Conservation (phyloP, 2,113 vertebrate genomes). For the Ceyx margarethae region DNA sequence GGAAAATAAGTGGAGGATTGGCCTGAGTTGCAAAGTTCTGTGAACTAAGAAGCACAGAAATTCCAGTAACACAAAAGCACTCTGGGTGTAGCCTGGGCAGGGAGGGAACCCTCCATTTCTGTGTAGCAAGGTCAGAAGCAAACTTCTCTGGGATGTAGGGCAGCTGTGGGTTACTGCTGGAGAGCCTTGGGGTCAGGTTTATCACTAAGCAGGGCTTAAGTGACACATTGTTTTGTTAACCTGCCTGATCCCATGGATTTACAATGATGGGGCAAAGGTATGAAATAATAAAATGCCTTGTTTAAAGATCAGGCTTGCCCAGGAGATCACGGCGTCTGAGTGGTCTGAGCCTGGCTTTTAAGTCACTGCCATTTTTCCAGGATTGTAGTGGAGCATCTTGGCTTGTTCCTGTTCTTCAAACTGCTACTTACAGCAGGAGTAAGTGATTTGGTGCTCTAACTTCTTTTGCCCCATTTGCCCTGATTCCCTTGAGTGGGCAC, state of each 20-base stretch:
- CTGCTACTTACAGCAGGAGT: background rate
- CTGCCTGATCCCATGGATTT: background rate
- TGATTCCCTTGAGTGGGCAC: background rate
- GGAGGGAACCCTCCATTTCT: background rate
- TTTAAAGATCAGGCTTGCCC: background rate
- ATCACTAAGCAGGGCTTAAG: background rate
- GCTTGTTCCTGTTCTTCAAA: background rate
- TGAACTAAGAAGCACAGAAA: background rate
- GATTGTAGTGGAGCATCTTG: background rate
- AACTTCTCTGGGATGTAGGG: background rate
- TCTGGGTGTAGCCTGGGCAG: background rate
- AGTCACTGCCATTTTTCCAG: background rate
- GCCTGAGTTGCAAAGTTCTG: background rate
- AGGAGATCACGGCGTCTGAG: background rate
- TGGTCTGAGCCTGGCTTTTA: background rate
- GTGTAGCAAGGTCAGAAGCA: background rate
- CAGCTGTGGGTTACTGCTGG: background rate
- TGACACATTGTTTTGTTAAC: background rate
- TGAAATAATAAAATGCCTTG: background rate
- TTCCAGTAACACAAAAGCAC: rapidly evolving
- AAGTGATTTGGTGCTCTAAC: background rate
- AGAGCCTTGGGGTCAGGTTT: background rate
- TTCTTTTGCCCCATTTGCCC: background rate
- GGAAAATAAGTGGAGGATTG: background rate
- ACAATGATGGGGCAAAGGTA: background rate